phyloP scores from a whole-genome alignment of 2,797 vertebrate genomes.

The Pantherophis vulpinus region DNA sequence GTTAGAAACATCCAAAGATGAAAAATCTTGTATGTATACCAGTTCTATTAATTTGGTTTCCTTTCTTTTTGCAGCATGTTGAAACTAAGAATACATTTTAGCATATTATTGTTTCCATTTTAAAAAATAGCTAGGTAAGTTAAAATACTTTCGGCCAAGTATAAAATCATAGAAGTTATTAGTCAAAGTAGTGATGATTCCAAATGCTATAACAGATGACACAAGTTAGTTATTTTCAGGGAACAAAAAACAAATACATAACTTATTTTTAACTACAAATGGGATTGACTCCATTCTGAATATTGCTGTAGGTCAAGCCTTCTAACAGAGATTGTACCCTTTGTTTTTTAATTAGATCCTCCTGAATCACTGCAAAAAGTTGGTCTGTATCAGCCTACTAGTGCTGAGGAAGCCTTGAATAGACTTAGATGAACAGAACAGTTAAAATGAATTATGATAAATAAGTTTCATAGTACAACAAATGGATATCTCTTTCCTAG shows the following conservation, averaged over 20 bases:
- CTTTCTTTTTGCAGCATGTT: constrained; percentile 2
- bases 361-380: neutral
- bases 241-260: neutral
- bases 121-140: neutral
- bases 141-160: neutral
- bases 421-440: neutral
- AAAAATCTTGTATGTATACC: constrained; percentile 28
- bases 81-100: neutral
- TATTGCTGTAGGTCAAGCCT: neutral
- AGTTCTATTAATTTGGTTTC: neutral
- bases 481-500: neutral
- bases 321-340: neutral
- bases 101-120: neutral
- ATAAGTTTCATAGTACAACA: neutral
- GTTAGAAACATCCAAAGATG: constrained; percentile 19
- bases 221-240: neutral
- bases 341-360: neutral
- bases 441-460: neutral
- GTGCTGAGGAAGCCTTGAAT: neutral
- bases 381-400: neutral
- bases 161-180: neutral
- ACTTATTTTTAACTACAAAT: neutral
- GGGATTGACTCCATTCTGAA: neutral
- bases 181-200: neutral
- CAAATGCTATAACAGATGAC: neutral